Evolutionary conservation across 2,113 vertebrate species (phyloP), one percentile per base, ranked within the genome.

Genomic region (Misgurnus anguillicaudatus): DNA sequence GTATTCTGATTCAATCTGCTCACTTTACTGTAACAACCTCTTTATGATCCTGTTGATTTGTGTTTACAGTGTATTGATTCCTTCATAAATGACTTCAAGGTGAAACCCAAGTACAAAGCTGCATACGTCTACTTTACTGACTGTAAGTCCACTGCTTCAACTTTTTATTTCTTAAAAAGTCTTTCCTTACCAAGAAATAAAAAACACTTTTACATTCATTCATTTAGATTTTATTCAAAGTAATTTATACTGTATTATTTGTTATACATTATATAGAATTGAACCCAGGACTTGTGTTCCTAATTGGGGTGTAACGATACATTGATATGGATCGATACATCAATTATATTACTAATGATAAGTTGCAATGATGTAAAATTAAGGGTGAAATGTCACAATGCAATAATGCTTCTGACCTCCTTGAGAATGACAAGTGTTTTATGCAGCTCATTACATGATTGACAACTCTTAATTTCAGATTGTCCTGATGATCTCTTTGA

Each of bases 111-210:
- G 87, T 99, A 99, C 81, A 98, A 96, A 92, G 91, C 94, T 81
- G 96, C 96, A 0, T 97, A 98, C 11, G 88, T 99, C 80, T 99
- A 98, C 92, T 99, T 99, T 88, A 98, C 95, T 65, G 97, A 98
- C 89, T 95, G 97, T 99, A 91, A 96, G 97, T 96, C 86, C 47
- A 31, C 62, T 85, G 9, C 17, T 66, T 51, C 10, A 75, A 53
- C 31, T 31, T 17, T 38, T 7, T 8, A 19, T 55, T n/a, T 55
- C 51, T 55, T 5, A 13, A 1, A 19, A 57, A n/a, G 1, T 8
- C 3, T 57, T 0, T 57, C 17, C 3, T n/a, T 19, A 19, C 6
- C 2, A 3, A 13, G 47, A 51, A 51, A 51, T 51, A 31, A 10
- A 51, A 13, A 13, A 16, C 13, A 16, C 5, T 13, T 51, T 51